These are phyloP conservation scores for Phaenicophaeus curvirostris DNA, from an alignment of 2,797 vertebrate species.

Conservation along the genomic window DNA sequence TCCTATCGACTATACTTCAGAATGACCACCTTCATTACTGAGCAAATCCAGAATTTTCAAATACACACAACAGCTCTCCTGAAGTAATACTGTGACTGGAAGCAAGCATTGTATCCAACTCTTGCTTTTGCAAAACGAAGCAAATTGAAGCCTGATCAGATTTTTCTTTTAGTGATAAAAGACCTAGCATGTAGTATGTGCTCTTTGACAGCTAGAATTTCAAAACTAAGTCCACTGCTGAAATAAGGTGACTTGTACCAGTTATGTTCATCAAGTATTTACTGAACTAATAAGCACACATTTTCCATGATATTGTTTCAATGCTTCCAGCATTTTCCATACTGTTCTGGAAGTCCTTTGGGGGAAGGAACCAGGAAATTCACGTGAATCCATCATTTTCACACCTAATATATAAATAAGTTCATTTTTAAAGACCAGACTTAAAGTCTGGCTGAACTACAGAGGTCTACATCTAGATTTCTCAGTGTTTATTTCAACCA, in stretches of 20 bases:
- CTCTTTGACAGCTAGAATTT: background rate
- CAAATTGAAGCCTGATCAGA: background rate
- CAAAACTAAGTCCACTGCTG: background rate
- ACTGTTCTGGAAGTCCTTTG: background rate
- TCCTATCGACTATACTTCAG: background rate
- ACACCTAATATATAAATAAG: background rate
- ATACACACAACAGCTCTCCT: background rate
- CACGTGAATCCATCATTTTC: background rate
- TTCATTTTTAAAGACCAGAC: background rate
- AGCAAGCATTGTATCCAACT: background rate
- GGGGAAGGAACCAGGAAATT: background rate
- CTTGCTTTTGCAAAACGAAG: background rate
- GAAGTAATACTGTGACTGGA: background rate
- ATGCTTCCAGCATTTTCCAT: background rate
- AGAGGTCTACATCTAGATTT: background rate
- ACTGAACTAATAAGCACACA: background rate
- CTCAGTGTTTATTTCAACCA: background rate
- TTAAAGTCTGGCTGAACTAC: background rate
- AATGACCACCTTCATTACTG: background rate
- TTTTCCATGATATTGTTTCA: conserved; percentile 15
- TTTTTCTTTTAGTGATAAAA: background rate
- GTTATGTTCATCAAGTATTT: conserved; percentile 30
- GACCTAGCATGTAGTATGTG: background rate
- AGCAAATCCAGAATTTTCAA: background rate
- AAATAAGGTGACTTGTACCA: conserved; percentile 14